Evolutionary conservation across 2,797 vertebrate genomes (phyloP).

Genomic region (Eospalax fontanierii): DNA sequence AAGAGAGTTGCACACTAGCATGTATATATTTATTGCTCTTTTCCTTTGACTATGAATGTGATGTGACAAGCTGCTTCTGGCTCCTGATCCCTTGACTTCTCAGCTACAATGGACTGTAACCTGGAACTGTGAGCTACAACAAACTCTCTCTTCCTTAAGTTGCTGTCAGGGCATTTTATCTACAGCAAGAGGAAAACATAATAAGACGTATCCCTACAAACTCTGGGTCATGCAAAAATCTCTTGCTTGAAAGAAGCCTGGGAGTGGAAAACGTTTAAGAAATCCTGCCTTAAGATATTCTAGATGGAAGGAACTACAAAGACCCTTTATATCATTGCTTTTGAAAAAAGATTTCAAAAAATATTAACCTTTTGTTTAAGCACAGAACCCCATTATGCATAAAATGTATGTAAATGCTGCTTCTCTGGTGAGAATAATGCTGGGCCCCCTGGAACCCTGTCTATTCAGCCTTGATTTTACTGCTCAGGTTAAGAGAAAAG

Average conservation of each 20-base stretch:
- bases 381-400: neutral
- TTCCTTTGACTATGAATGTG: neutral
- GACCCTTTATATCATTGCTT: neutral
- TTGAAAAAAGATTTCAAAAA: neutral
- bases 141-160: neutral
- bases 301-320: slow-evolving; percentile 12
- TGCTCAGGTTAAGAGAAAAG: slow-evolving; percentile 38
- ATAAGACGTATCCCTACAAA: neutral
- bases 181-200: neutral
- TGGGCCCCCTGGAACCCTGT: neutral
- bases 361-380: slow-evolving; percentile 39
- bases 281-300: neutral
- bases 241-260: neutral
- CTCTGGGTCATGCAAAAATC: neutral
- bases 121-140: neutral
- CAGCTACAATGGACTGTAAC: neutral
- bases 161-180: neutral
- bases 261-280: neutral
- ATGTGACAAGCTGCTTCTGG: neutral
- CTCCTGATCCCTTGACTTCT: neutral
- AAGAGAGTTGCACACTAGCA: neutral
- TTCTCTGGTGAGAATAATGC: neutral
- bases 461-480: slow-evolving; percentile 19
- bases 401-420: neutral
- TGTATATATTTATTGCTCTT: neutral